Conservation (phyloP, 2,797 vertebrate genomes). For the Fringilla coelebs region DNA sequence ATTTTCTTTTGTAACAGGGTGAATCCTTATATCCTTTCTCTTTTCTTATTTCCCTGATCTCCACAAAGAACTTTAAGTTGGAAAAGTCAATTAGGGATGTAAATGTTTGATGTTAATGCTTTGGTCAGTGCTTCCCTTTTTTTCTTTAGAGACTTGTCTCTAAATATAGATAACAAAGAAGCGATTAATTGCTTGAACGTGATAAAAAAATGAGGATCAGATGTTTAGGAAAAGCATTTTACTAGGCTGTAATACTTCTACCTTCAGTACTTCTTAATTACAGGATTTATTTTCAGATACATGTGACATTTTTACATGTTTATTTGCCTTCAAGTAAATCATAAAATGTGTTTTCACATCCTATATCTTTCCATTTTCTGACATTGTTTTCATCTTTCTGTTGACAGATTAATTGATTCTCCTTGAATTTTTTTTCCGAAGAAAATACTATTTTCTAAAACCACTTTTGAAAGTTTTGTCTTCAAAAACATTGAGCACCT, state of each 20-base stretch:
- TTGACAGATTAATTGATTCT: background rate
- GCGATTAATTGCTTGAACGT: fast-evolving
- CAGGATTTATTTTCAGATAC: background rate
- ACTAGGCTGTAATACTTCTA: background rate
- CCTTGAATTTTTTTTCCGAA: background rate
- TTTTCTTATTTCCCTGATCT: background rate
- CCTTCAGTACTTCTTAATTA: background rate
- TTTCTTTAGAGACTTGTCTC: background rate
- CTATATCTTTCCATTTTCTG: background rate
- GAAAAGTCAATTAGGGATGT: background rate
- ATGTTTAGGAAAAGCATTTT: background rate
- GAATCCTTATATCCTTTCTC: background rate
- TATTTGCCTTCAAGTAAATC: background rate
- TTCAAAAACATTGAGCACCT: background rate
- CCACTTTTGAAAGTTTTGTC: background rate
- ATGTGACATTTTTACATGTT: background rate
- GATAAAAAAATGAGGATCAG: background rate
- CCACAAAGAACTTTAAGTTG: background rate
- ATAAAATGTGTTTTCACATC: background rate
- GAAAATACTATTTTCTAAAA: background rate
- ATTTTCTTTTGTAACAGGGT: background rate
- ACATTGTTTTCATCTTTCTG: background rate
- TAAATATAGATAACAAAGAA: background rate
- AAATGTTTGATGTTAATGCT: background rate
- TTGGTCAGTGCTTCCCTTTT: background rate